A percentile compares a stretch with the other conserved stretches of the same genome.
Evolutionary conservation across 2,888 invertebrate genomes (phyloP).

Genomic region (Drosophila anomelani): DNA sequence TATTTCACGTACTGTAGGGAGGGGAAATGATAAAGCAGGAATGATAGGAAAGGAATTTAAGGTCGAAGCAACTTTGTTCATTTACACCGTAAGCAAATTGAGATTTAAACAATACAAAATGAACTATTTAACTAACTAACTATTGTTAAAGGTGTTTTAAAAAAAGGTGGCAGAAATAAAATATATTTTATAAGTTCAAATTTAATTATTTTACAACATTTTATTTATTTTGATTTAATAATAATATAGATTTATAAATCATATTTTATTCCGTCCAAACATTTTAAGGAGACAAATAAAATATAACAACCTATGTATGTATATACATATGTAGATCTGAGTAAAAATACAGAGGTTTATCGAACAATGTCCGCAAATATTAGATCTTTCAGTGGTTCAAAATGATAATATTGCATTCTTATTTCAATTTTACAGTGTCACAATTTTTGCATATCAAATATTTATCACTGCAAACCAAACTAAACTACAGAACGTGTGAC

Average conservation of each 20-base stretch:
- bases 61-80: neutral
- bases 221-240: no score
- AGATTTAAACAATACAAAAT: neutral
- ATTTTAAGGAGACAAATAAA: no score
- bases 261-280: no score
- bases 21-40: neutral
- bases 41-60: neutral
- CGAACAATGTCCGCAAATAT: no score
- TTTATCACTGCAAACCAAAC: neutral
- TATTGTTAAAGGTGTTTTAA: neutral
- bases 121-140: neutral
- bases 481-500: neutral
- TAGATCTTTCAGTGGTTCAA: no score
- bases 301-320: no score
- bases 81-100: neutral
- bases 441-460: neutral
- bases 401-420: neutral
- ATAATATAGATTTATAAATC: no score
- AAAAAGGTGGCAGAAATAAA: no score
- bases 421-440: neutral
- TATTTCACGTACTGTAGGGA: conserved; percentile 35
- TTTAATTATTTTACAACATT: no score
- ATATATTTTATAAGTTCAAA: no score
- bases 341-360: no score
- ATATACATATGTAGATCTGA: no score